phyloP scores from a whole-genome alignment of 2,888 invertebrate genomes.

The Teleiodes luculella region DNA sequence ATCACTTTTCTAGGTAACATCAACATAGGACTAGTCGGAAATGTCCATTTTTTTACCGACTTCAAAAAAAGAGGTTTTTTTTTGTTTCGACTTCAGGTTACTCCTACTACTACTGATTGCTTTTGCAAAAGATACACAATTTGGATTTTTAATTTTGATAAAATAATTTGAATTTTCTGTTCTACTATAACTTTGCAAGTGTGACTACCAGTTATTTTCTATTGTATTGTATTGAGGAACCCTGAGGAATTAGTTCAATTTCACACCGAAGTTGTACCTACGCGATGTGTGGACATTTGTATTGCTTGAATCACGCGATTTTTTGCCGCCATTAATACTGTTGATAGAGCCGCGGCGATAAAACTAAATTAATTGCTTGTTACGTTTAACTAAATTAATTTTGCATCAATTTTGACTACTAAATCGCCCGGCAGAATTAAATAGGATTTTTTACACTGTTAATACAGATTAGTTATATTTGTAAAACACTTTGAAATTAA shows the following conservation, averaged over 20 bases:
- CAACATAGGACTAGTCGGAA: too few species aligned
- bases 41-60: too few species aligned
- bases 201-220: neutral
- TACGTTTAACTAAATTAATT: neutral
- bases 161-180: neutral
- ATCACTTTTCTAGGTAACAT: too few species aligned
- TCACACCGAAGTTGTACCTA: slow-evolving; percentile 11
- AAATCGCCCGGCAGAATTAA: neutral
- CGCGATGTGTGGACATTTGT: slow-evolving; percentile 10
- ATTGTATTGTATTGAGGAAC: neutral
- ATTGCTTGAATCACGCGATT: slow-evolving; percentile 10
- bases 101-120: too few species aligned
- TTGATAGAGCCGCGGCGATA: neutral
- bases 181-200: neutral
- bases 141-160: too few species aligned
- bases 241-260: slow-evolving; percentile 17
- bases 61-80: too few species aligned
- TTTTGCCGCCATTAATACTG: slow-evolving; percentile 3
- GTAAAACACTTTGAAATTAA: too few species aligned
- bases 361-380: neutral
- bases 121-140: too few species aligned
- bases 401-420: neutral
- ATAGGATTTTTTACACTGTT: too few species aligned
- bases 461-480: too few species aligned
- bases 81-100: too few species aligned